Conservation (phyloP, 2,888 invertebrate genomes). For the Papilio elwesi region DNA sequence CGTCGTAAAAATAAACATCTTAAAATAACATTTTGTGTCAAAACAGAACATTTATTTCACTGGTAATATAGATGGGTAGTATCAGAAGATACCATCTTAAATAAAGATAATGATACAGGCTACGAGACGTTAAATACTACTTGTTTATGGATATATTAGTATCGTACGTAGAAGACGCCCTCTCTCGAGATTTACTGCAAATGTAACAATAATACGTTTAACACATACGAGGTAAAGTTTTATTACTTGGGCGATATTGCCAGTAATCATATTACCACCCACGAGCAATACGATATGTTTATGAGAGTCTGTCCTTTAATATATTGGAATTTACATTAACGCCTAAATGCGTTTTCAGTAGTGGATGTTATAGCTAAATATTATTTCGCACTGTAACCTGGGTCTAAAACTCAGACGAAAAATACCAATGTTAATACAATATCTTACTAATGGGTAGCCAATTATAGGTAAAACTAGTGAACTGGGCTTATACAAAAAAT, state of each 20-base stretch:
- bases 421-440: background rate
- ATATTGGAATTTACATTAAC: constrained; percentile 26
- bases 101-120: constrained; percentile 20
- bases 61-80: background rate
- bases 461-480: background rate
- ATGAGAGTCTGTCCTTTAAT: constrained; percentile 16
- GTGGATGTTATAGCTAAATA: background rate
- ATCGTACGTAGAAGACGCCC: background rate
- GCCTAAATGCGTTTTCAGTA: background rate
- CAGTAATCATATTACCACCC: constrained; percentile 25
- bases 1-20: constrained; percentile 25
- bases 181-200: constrained; percentile 21
- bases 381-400: background rate
- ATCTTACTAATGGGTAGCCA: background rate
- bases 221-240: constrained; percentile 30
- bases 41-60: constrained; percentile 20
- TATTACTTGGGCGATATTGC: constrained; percentile 28
- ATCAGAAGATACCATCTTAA: constrained; percentile 19
- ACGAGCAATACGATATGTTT: constrained; percentile 27
- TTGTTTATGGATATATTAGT: constrained; percentile 16
- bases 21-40: constrained; percentile 27
- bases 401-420: background rate
- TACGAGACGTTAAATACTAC: constrained; percentile 26
- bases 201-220: constrained; percentile 30
- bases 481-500: no score